Base-by-base conservation (phyloP, 2,888 invertebrate genomes). In the Stenoptilia bipunctidactyla region DNA sequence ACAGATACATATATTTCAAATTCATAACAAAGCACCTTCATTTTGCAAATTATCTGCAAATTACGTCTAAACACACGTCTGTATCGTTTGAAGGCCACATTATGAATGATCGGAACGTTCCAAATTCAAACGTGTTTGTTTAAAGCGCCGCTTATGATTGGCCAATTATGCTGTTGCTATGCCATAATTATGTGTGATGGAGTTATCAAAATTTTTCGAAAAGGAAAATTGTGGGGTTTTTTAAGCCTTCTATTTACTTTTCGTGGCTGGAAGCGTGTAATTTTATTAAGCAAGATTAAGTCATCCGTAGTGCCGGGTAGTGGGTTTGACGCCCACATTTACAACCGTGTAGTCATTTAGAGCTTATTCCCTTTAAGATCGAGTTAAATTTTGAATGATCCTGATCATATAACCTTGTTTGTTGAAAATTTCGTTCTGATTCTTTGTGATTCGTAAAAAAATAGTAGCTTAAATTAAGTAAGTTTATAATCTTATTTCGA, bases 131-230 rank as follows among this genome's bases (percentile, higher is more conserved):
- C 30, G 30, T 30, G 30, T 30, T 30, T 12, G 30, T 9, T 30
- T n/a, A 30, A n/a, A 30, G 9, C n/a, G 30, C 30, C 30, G 30
- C 30, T 30, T 30, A 12, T 30, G 30, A 30, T 30, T 30, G 30
- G 30, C 10, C 30, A 30, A 30, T 30, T 30, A 30, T 30, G 30
- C 10, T n/a, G 48, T 30, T n/a, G 48, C 53, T 47, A 51, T 59
- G 55, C 66, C 69, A 62, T 79, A 53, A 77, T 80, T 82, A 80
- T 45, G 46, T 44, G 57, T 63, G 71, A 80, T 79, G 71, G 71
- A 80, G 80, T 70, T 72, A 77, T 80, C 70, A 73, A 68, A 66
- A 60, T 66, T 30, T 30, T 13, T 61, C 59, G 61, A 60, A 66
- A 65, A 56, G 56, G 58, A 54, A 75, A 77, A 76, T 75, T 73